phyloP scores from a whole-genome alignment of 2,113 vertebrate genomes.

The Thunnus maccoyii region DNA sequence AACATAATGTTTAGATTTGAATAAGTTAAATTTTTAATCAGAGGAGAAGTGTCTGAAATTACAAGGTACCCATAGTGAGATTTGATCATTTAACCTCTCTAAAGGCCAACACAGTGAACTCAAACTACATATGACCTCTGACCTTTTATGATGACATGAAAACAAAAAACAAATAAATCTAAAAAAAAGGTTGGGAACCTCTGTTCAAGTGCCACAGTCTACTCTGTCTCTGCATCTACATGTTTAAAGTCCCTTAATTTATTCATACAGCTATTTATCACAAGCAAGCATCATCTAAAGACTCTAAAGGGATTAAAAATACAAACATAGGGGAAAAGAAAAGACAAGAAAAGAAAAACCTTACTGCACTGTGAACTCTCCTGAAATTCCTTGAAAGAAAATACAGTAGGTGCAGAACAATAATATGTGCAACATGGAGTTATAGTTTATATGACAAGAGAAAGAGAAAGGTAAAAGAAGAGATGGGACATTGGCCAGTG shows the following conservation, averaged over 20 bases:
- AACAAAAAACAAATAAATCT: background rate
- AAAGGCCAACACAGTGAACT: background rate
- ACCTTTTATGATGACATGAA: background rate
- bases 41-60: background rate
- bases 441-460: background rate
- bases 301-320: background rate
- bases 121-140: constrained; percentile 4
- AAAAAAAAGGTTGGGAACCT: background rate
- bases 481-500: background rate
- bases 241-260: background rate
- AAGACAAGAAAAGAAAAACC: background rate
- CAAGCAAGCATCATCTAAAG: background rate
- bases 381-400: background rate
- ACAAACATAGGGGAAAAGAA: background rate
- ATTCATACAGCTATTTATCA: constrained; percentile 6
- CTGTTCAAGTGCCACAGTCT: background rate
- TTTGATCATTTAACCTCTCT: background rate
- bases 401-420: background rate
- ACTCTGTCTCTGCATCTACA: background rate
- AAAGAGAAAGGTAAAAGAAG: background rate
- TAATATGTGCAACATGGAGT: background rate
- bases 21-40: background rate
- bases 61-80: background rate
- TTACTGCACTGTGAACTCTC: background rate
- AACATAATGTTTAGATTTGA: background rate